Evolutionary conservation across 1,140 invertebrate species (phyloP).

Genomic region (Acromyrmex echinatior): DNA sequence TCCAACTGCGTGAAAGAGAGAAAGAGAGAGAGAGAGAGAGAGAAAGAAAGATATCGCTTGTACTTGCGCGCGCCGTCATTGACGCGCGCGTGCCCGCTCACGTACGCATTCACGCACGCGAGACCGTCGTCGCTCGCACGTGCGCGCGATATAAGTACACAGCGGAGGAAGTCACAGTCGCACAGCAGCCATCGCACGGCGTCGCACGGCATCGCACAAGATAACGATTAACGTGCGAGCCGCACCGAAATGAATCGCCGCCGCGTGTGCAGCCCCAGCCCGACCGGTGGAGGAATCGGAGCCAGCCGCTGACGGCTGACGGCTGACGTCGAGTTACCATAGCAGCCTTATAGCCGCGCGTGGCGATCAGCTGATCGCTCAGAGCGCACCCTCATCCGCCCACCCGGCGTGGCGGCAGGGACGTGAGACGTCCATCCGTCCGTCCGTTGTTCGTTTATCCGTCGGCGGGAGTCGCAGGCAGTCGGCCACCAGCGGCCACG

Average conservation of each 20-base stretch:
- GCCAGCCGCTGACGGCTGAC: slow-evolving; percentile 48
- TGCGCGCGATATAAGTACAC: slow-evolving; percentile 10
- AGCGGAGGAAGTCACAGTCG: background rate
- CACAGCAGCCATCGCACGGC: background rate
- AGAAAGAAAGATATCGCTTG: background rate
- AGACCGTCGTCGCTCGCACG: slow-evolving; percentile 18
- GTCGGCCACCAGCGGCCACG: slow-evolving; percentile 52
- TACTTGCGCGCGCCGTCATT: background rate
- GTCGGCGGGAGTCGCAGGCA: slow-evolving; percentile 38
- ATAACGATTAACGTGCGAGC: background rate
- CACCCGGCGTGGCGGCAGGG: background rate
- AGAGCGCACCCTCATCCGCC: slow-evolving; percentile 56
- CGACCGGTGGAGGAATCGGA: slow-evolving; percentile 22
- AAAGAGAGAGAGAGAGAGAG: background rate
- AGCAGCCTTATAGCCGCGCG: slow-evolving; percentile 75
- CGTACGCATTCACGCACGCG: background rate
- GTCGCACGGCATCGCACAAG: no score
- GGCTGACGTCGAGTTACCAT: slow-evolving; percentile 68
- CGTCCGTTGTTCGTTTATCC: slow-evolving; percentile 43
- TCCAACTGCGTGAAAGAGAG: slow-evolving; percentile 23
- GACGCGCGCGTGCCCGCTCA: slow-evolving; percentile 13
- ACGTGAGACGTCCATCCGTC: slow-evolving; percentile 16
- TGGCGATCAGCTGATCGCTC: slow-evolving; percentile 84
- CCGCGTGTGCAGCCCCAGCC: slow-evolving; percentile 61
- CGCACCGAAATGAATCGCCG: slow-evolving; percentile 38